Evolutionary conservation across 1,140 invertebrate genomes (phyloP).

Genomic region (Caenorhabditis elegans): WBcel235 BX284605.5:13913501-13914000

Average conservation of each 20-base stretch:
- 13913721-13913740: conserved; percentile 64
- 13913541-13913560: background rate
- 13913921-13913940: conserved; percentile 59
- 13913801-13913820: conserved; percentile 56
- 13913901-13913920: conserved; percentile 68
- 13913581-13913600: background rate
- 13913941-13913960: background rate
- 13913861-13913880: conserved; percentile 59
- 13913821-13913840: conserved; percentile 21
- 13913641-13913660: conserved; percentile 28
- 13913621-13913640: background rate
- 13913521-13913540: conserved; percentile 40
- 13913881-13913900: conserved; percentile 57
- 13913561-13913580: background rate
- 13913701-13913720: conserved; percentile 64
- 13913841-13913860: background rate
- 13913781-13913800: conserved; percentile 58
- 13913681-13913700: conserved; percentile 60
- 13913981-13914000: background rate
- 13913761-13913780: conserved; percentile 58
- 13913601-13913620: background rate
- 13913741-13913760: conserved; percentile 63
- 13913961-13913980: background rate
- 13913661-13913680: conserved; percentile 21
- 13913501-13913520: conserved; percentile 64